These are phyloP conservation scores for Xerus inauris DNA, from an alignment of 2,113 vertebrate species.

Conservation along the genomic window DNA sequence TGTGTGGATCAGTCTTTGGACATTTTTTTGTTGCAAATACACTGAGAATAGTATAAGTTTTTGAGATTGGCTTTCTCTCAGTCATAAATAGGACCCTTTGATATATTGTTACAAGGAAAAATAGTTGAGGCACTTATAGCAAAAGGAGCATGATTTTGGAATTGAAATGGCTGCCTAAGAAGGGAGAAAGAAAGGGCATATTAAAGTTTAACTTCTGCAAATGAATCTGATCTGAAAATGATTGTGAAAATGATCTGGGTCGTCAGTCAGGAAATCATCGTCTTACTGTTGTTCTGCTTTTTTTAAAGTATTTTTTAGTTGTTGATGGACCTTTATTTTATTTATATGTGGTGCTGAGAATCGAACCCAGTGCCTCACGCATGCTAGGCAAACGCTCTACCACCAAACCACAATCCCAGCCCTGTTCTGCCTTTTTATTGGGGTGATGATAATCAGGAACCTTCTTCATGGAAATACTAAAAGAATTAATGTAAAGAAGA, in stretches of 20 bases:
- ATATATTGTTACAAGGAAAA: not conserved
- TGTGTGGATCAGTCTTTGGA: not conserved
- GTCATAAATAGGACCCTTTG: not conserved
- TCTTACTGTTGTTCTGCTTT: constrained; percentile 10
- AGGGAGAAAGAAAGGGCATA: not conserved
- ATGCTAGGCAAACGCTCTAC: no score
- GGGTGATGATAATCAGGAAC: not conserved
- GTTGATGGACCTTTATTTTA: no score
- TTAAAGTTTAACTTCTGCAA: not conserved
- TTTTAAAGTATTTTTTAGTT: not conserved
- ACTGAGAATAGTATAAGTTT: not conserved
- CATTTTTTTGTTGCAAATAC: not conserved
- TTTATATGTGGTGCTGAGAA: no score
- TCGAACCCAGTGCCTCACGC: no score
- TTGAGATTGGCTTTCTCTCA: not conserved
- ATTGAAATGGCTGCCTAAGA: not conserved
- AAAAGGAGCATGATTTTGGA: not conserved
- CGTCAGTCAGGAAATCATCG: not conserved
- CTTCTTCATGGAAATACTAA: constrained; percentile 17
- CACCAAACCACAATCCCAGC: no score
- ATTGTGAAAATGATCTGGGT: not conserved
- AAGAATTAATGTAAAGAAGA: not conserved
- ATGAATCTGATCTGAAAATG: not conserved
- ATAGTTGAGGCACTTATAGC: not conserved
- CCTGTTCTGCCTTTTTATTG: constrained; percentile 19